Base-by-base conservation (phyloP, 2,797 vertebrate genomes). In the Labeo calbasu region DNA sequence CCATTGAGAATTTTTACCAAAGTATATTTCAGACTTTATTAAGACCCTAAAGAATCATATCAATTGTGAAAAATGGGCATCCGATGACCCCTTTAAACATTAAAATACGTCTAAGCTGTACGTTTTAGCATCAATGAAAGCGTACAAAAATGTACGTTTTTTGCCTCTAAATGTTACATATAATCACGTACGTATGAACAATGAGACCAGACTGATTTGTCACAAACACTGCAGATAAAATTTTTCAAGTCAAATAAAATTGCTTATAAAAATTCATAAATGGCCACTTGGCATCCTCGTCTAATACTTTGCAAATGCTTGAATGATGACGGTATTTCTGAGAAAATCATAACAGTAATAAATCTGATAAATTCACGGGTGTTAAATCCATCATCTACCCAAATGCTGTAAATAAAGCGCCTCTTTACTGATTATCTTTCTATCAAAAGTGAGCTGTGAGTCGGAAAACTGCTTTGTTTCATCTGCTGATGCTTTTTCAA, bases 291-390 rank as follows among this genome's bases (percentile, higher is more conserved):
- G 8, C 36, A 59, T 59, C 36, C 8, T 17, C 23, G 43, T 10
- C 43, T 46, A 59, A 10, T 43, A 59, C 55, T 17, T 5, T 46
- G 36, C 61, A 66, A 66, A 51, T 8, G 19, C 46, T 51, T 79
- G 48, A 79, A 51, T 32, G 19, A 79, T 79, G 61, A 66, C 25
- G n/a, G 46, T 32, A 36, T 36, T 73, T 66, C 25, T 36, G 25
- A 36, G 61, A 51, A 78, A 46, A 78, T 78, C 57, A 28, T 63
- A 66, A 65, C 46, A 79, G 77, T 51, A 51, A 50, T 66, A 79
- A 14, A 79, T 66, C 46, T 36, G 25, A 66, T 66, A 66, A 32
- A 32, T 66, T 79, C 25, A 36, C 4, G 21, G 25, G 6, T 51
- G 61, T 8, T 15, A 66, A 51, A 79, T 79, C 61, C 77, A 79